Percentiles rank a stretch among this genome's conserved stretches.
phyloP scores from a whole-genome alignment of 2,888 invertebrate genomes.

The Actias luna region DNA sequence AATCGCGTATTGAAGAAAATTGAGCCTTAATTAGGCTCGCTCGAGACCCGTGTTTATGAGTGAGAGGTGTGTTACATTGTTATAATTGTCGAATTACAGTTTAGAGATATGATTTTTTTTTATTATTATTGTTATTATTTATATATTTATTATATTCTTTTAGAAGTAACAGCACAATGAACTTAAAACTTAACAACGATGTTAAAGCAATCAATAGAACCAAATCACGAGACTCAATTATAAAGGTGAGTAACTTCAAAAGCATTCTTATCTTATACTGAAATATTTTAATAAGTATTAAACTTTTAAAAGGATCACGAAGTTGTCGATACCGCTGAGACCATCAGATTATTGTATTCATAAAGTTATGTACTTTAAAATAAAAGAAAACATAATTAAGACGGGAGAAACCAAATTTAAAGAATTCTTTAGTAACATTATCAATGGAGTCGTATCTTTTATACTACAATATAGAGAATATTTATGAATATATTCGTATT shows the following conservation, averaged over 20 bases:
- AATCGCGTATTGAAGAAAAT: slow-evolving; percentile 7
- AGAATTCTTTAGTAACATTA: background rate
- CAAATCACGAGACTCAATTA: slow-evolving; percentile 52
- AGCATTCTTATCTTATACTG: background rate
- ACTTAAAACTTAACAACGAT: slow-evolving; percentile 71
- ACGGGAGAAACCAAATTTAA: background rate
- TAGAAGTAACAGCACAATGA: slow-evolving; percentile 57
- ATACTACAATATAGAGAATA: too few relatives aligned
- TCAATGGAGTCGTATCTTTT: too few relatives aligned
- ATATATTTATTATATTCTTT: slow-evolving; percentile 27
- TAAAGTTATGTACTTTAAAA: background rate
- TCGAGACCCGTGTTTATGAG: slow-evolving; percentile 42
- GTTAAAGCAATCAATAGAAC: slow-evolving; percentile 50
- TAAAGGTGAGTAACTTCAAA: slow-evolving; percentile 52
- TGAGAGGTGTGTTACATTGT: slow-evolving; percentile 45
- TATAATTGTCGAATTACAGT: slow-evolving; percentile 6
- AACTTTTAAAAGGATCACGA: background rate
- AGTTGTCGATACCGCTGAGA: background rate
- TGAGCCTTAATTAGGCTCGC: slow-evolving; percentile 13
- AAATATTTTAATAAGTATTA: background rate
- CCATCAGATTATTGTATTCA: background rate
- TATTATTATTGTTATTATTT: slow-evolving; percentile 5
- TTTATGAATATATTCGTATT: background rate
- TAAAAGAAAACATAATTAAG: background rate
- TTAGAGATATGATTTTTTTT: background rate